A percentile compares a stretch with the other conserved stretches of the same genome.
Conservation (phyloP, 2,113 vertebrate genomes). For the Epinephelus lanceolatus region DNA sequence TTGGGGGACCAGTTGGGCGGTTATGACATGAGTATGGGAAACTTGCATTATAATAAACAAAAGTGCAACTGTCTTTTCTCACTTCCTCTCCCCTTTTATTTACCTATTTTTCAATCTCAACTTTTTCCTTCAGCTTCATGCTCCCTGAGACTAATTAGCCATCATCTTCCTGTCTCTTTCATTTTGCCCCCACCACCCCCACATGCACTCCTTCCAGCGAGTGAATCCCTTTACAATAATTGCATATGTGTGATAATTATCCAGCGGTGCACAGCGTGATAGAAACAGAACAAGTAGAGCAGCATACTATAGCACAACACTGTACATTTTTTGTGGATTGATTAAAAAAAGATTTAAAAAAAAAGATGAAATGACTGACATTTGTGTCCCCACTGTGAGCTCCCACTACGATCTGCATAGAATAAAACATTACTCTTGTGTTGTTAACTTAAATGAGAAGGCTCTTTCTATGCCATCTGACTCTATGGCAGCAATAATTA, state of each 20-base stretch:
- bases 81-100: background rate
- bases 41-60: background rate
- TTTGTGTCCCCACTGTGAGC: background rate
- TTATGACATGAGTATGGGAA: background rate
- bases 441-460: slow-evolving; percentile 22
- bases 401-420: background rate
- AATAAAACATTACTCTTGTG: slow-evolving; percentile 1
- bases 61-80: background rate
- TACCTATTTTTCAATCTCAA: slow-evolving; percentile 10
- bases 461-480: slow-evolving; percentile 41
- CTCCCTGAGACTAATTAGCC: slow-evolving; percentile 74
- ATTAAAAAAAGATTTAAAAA: background rate
- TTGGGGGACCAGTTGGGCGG: background rate
- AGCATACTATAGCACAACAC: background rate
- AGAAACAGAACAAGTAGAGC: slow-evolving; percentile 44
- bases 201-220: slow-evolving; percentile 36
- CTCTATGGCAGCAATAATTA: slow-evolving; percentile 68
- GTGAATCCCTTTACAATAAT: slow-evolving; percentile 59
- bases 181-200: slow-evolving; percentile 52
- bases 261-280: slow-evolving; percentile 20
- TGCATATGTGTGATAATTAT: slow-evolving; percentile 60
- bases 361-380: background rate
- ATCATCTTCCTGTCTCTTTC: slow-evolving; percentile 47
- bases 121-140: slow-evolving; percentile 29
- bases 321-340: background rate